Evolutionary conservation across 1,140 invertebrate species (phyloP).

Genomic region (Saccostrea glomerata): DNA sequence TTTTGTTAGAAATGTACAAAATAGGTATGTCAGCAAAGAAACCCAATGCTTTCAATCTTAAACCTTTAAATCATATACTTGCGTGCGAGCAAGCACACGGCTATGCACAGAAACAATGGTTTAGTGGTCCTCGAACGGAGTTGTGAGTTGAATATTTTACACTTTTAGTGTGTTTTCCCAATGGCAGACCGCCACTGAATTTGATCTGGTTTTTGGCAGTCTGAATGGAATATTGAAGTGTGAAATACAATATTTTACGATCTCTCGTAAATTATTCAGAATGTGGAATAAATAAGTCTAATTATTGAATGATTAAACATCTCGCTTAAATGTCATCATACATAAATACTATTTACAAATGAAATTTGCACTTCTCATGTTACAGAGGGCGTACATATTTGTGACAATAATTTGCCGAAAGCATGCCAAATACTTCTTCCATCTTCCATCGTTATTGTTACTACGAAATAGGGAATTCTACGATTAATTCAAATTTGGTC

Average conservation of each 20-base stretch:
- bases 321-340: background rate
- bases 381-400: conserved; percentile 11
- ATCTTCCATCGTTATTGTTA: background rate
- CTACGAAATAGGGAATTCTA: background rate
- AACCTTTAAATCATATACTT: conserved; percentile 20
- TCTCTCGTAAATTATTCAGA: conserved; percentile 1
- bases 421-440: background rate
- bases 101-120: background rate
- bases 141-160: background rate
- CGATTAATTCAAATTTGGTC: background rate
- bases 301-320: conserved; percentile 3
- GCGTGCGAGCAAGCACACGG: conserved; percentile 5
- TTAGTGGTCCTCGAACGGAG: background rate
- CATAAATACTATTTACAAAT: background rate
- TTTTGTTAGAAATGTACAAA: conserved; percentile 9
- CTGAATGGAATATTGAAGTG: conserved; percentile 20
- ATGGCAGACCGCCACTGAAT: background rate
- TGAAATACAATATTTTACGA: conserved; percentile 26
- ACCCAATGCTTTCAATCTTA: conserved; percentile 5
- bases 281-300: background rate
- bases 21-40: conserved; percentile 29
- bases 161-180: background rate
- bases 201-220: background rate
- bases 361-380: background rate
- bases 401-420: conserved; percentile 6